A percentile compares a stretch with the other conserved stretches of the same genome.
Conservation (phyloP, 2,113 vertebrate species). For the Nesogale talazaci region DNA sequence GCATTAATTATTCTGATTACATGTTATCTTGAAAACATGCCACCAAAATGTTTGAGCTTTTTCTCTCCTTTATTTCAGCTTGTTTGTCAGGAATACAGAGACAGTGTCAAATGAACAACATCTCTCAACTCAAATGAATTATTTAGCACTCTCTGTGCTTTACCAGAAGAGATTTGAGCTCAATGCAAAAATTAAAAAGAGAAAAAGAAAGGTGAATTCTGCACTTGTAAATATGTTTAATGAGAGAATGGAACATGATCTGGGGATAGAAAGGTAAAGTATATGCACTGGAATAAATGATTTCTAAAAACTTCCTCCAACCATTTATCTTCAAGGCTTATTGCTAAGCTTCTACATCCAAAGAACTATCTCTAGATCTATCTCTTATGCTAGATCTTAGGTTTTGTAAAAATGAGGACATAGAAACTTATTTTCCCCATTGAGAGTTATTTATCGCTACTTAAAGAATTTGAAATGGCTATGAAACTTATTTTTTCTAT, state of each 20-base stretch:
- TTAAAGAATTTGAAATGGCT: neutral
- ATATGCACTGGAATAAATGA: conserved; percentile 1
- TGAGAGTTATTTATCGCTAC: neutral
- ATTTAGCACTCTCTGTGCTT: conserved; percentile 41
- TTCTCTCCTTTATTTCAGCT: conserved; percentile 54
- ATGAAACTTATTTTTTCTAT: conserved; percentile 14
- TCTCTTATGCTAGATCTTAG: conserved; percentile 40
- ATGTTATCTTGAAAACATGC: conserved; percentile 77
- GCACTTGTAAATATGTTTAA: neutral
- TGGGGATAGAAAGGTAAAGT: neutral
- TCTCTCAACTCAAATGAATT: conserved; percentile 59
- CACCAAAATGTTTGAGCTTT: conserved; percentile 61
- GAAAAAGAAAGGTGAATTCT: neutral
- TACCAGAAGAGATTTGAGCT: neutral
- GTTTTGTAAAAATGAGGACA: conserved; percentile 42
- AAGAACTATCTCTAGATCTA: conserved; percentile 20
- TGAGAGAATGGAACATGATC: neutral
- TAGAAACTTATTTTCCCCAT: neutral
- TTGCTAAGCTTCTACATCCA: neutral
- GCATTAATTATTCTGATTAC: conserved; percentile 80
- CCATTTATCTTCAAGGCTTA: conserved; percentile 40
- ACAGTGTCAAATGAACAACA: conserved; percentile 42
- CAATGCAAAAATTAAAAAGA: neutral
- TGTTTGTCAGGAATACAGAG: conserved; percentile 62
- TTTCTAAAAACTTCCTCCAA: conserved; percentile 21